Conservation (phyloP, 2,113 vertebrate species). For the Epinephelus cyanopodus region DNA sequence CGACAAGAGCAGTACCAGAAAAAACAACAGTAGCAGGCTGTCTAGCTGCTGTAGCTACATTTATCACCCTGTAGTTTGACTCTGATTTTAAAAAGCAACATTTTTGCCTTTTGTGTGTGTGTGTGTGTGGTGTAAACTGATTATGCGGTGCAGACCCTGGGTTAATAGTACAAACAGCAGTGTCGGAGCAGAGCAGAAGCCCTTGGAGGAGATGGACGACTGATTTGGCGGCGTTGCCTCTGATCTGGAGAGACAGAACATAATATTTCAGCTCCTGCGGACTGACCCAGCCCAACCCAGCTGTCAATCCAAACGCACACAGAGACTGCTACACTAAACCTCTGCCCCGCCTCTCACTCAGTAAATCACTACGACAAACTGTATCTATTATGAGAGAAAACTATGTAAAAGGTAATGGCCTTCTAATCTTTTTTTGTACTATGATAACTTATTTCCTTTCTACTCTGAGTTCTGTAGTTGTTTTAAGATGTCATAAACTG, state of each 20-base stretch:
- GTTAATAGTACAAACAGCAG: slow-evolving; percentile 11
- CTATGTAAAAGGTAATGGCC: slow-evolving; percentile 44
- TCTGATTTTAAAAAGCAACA: slow-evolving; percentile 24
- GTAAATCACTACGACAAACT: slow-evolving; percentile 17
- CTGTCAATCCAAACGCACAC: slow-evolving; percentile 37
- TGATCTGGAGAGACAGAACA: slow-evolving; percentile 57
- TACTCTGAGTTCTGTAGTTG: slow-evolving; percentile 57
- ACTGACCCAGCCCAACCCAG: slow-evolving; percentile 34
- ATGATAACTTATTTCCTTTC: slow-evolving; percentile 80
- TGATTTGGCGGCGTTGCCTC: slow-evolving; percentile 37
- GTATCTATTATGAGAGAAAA: slow-evolving; percentile 38
- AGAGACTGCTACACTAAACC: slow-evolving; percentile 29
- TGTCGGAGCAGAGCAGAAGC: slow-evolving; percentile 29
- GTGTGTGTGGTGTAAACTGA: slow-evolving; percentile 9
- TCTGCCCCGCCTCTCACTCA: slow-evolving; percentile 20
- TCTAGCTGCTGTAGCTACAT: slow-evolving; percentile 30
- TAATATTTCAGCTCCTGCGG: slow-evolving; percentile 42
- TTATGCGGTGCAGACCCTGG: slow-evolving; percentile 20
- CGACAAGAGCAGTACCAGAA: slow-evolving; percentile 43
- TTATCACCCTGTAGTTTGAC: slow-evolving; percentile 26
- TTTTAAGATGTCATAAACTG: slow-evolving; percentile 79
- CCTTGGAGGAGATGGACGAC: slow-evolving; percentile 16
- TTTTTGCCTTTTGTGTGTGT: neutral
- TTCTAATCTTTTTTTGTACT: slow-evolving; percentile 55
- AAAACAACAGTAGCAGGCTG: slow-evolving; percentile 45